Percentiles rank a stretch among this genome's conserved stretches.
Conservation (phyloP, 2,888 invertebrate genomes). For the Netelia inedita region DNA sequence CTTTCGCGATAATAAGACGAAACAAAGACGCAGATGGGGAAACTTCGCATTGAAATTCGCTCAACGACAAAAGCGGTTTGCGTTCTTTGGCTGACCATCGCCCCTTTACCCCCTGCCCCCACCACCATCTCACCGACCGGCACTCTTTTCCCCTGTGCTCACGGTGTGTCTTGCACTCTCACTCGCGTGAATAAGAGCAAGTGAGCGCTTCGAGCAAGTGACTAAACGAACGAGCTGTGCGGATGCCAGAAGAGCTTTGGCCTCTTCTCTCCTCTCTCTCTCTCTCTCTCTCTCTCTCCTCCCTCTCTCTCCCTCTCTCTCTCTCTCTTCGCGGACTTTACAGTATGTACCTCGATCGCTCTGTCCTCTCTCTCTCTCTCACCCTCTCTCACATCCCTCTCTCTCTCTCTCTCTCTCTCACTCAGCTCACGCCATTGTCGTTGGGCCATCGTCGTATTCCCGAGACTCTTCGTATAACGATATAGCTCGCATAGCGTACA, state of each 20-base stretch:
- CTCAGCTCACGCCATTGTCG: not conserved
- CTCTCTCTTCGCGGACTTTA: conserved; percentile 27
- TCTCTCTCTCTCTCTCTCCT: conserved; percentile 29
- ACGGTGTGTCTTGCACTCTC: conserved; percentile 41
- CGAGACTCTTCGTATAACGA: conserved; percentile 1
- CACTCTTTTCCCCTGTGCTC: not conserved
- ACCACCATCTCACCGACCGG: not conserved
- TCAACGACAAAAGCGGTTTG: not conserved
- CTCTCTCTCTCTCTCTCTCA: conserved; percentile 29
- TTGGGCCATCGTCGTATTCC: conserved; percentile 51
- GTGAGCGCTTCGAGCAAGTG: conserved; percentile 49
- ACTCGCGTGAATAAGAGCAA: conserved; percentile 44
- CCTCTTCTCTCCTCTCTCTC: not conserved
- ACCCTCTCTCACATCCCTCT: not conserved
- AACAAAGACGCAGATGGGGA: not conserved
- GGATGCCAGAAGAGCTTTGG: conserved; percentile 4
- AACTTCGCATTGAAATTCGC: not conserved
- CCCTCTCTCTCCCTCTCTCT: conserved; percentile 17
- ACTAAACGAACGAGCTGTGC: conserved; percentile 48
- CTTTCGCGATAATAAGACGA: not conserved
- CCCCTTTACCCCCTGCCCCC: not conserved
- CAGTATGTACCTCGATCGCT: not conserved
- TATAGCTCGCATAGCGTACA: conserved; percentile 57
- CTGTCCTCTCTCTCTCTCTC: not conserved
- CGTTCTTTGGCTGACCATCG: not conserved